Conservation (phyloP, 2,113 vertebrate species). For the Acrocephalus arundinaceus region DNA sequence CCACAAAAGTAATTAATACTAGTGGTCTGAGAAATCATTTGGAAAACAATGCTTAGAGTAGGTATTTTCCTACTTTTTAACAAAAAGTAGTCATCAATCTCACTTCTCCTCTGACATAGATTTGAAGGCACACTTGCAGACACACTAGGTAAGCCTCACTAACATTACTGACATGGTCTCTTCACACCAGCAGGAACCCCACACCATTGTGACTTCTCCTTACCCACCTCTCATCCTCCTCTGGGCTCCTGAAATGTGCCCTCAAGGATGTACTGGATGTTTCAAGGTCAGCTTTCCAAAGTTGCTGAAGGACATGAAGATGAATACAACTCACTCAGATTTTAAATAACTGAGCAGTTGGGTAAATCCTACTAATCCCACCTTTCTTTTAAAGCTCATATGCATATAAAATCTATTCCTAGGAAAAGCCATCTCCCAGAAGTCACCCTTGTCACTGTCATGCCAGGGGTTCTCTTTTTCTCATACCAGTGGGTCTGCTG, state of each 20-base stretch:
- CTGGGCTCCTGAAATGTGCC: not conserved
- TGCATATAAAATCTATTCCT: not conserved
- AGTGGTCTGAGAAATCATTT: not conserved
- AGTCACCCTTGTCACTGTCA: not conserved
- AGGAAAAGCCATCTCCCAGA: not conserved
- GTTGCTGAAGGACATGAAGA: not conserved
- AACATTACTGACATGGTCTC: not conserved
- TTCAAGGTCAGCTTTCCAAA: not conserved
- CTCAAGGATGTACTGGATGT: not conserved
- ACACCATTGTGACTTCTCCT: not conserved
- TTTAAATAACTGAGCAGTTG: not conserved
- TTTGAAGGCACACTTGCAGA: not conserved
- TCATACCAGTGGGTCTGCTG: not conserved
- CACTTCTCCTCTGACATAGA: not conserved
- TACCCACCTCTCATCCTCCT: not conserved
- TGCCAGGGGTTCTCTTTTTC: not conserved
- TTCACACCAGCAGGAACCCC: not conserved
- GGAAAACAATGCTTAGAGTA: not conserved
- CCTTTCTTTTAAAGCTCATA: not conserved
- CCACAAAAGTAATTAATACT: not conserved
- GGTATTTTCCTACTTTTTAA: not conserved
- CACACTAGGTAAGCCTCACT: not conserved
- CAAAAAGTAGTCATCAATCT: not conserved
- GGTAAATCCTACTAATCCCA: not conserved
- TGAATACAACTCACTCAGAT: not conserved